Base-by-base conservation (phyloP, 2,888 invertebrate genomes). In the Adela reaumurella region DNA sequence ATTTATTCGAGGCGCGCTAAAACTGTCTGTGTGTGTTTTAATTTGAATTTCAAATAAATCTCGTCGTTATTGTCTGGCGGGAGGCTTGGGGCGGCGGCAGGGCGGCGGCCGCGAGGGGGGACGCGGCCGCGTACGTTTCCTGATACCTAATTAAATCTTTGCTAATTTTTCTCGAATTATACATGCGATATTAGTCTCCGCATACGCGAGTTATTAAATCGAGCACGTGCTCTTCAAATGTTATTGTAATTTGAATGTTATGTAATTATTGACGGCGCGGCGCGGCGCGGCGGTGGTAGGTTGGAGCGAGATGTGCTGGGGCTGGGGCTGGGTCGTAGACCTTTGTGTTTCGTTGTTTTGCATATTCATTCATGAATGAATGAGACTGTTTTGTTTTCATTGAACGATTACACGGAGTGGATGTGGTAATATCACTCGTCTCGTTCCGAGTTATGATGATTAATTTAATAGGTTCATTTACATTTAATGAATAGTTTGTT, bases 41-140 rank as follows among this genome's bases (percentile, higher is more conserved):
- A 74, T 74, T 76, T 74, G 76, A 71, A 71, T 74, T 78, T 76
- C 74, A 74, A 74, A 76, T 74, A 74, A 70, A 73, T 51, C 52
- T 47, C 46, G 43, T 50, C 50, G 49, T 54, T 54, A 45, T 45
- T 19, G 18, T 24, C 19, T n/a, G n/a, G n/a, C n/a, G n/a, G n/a
- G n/a, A n/a, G 19, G 18, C 17, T 44, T 6, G 24, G 24, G 24
- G 8, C 5, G 5, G 24, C 24, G 24, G n/a, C n/a, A n/a, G 24
- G 8, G 24, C 8, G 24, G 24, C 5, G 24, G 5, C 4, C 8
- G 24, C 24, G 24, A 4, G 24, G 24, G 5, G 24, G 5, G 24
- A 24, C 24, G 8, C 24, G 5, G 24, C 24, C 24, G 24, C 24
- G 4, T 8, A 6, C 8, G 24, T 24, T 24, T 24, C 24, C 24